Base-by-base conservation (phyloP, 2,888 invertebrate species). In the Tortricodes alternella region DNA sequence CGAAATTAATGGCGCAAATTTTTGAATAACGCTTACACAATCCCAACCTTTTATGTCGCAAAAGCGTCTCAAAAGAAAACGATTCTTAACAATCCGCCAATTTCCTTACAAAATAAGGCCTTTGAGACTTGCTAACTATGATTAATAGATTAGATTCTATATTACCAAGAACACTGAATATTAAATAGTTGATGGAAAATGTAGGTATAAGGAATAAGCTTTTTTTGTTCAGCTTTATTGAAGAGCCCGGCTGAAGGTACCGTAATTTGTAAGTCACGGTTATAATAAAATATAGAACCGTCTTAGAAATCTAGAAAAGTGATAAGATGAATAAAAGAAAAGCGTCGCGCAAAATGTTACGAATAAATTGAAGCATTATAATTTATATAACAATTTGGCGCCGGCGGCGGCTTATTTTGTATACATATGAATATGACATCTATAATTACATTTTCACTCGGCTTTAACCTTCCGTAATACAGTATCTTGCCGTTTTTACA, bases 141-240 rank as follows among this genome's bases (percentile, higher is more conserved):
- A 53, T 53, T 41, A 24, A 53, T 53, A 11, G 11, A 3, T n/a
- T n/a, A 37, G 21, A 29, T 52, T 24, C n/a, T 18, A 53, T 53
- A 39, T 53, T 41, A 39, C 24, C 32, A 32, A 38, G 23, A 24
- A 39, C 15, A 3, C 11, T 19, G 32, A 24, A 46, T 23, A 19
- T 8, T 16, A 18, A 23, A 23, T 46, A 53, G 18, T 39, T n/a
- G 4, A 23, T n/a, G 16, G 41, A 43, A 34, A 53, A 37, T 23
- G 19, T 16, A 5, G 21, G n/a, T 38, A 23, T 46, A 52, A 38
- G 29, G 11, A 32, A 53, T 29, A 38, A 21, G 2, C 34, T 23
- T 16, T 21, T n/a, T 11, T 7, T 41, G n/a, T 38, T 38, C 6
- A 11, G 29, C 21, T 21, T 1, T 13, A 7, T 2, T 46, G 35